Evolutionary conservation across 2,797 vertebrate genomes (phyloP).

Genomic region (Lemur catta): DNA sequence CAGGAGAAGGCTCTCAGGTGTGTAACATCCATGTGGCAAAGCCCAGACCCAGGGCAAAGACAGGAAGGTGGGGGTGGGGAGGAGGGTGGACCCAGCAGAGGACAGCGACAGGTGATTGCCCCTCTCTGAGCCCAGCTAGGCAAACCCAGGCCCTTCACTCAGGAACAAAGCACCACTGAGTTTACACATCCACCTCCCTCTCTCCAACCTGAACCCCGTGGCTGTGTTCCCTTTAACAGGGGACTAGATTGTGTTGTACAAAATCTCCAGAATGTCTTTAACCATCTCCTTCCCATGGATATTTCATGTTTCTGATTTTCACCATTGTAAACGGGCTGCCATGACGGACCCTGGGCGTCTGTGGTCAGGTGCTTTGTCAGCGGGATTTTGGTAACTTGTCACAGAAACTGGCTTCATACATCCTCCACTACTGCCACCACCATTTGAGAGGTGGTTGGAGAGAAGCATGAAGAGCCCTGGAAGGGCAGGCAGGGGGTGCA

Average conservation of each 20-base stretch:
- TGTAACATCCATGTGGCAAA: background rate
- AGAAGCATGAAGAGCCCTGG: background rate
- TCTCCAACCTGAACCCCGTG: no score
- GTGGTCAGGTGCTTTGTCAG: background rate
- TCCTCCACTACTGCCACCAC: no score
- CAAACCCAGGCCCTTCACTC: background rate
- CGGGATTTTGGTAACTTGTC: background rate
- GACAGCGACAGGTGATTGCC: background rate
- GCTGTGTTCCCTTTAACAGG: background rate
- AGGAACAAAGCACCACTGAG: background rate
- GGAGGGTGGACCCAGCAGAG: background rate
- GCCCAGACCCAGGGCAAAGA: background rate
- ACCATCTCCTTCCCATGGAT: background rate
- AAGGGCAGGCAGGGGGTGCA: background rate
- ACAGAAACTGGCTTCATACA: background rate
- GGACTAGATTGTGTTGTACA: background rate
- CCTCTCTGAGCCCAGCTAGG: background rate
- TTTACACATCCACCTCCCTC: background rate
- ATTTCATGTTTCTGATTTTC: background rate
- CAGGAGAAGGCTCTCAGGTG: background rate
- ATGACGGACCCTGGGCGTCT: background rate
- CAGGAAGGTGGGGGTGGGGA: background rate
- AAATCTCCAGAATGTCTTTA: background rate
- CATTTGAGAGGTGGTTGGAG: background rate
- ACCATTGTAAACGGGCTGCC: background rate